phyloP scores from a whole-genome alignment of 1,140 invertebrate genomes.

The Aphidius gifuensis region DNA sequence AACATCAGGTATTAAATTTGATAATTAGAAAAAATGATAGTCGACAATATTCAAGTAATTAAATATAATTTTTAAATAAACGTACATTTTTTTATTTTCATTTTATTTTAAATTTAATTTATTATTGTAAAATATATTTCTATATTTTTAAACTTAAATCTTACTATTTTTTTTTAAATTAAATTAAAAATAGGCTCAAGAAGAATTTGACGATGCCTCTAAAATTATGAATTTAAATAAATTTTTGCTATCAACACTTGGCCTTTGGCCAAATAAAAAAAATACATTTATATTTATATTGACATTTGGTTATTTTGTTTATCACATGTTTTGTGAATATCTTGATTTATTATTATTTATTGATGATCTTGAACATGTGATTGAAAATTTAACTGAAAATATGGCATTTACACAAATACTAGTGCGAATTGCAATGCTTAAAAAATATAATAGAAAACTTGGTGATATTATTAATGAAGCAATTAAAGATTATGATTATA shows the following conservation, averaged over 20 bases:
- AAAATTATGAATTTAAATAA: constrained; percentile 39
- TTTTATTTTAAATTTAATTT: too few relatives aligned
- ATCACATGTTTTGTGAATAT: constrained; percentile 39
- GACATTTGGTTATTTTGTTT: constrained; percentile 37
- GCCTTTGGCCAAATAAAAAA: constrained; percentile 38
- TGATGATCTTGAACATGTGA: constrained; percentile 37
- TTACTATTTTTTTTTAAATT: background rate
- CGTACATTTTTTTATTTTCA: too few relatives aligned
- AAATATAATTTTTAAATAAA: too few relatives aligned
- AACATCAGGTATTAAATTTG: too few relatives aligned
- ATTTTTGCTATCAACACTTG: constrained; percentile 31
- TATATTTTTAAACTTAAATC: too few relatives aligned
- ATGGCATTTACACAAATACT: constrained; percentile 42
- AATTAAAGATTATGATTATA: constrained; percentile 34
- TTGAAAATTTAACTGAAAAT: constrained; percentile 46
- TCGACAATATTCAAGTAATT: too few relatives aligned
- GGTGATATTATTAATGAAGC: constrained; percentile 34
- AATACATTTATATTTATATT: constrained; percentile 34
- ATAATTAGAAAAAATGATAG: too few relatives aligned
- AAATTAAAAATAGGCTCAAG: constrained; percentile 28
- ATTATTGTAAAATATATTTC: too few relatives aligned
- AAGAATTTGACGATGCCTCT: constrained; percentile 32
- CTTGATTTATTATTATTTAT: constrained; percentile 40
- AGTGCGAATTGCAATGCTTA: constrained; percentile 34
- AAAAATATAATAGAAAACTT: constrained; percentile 32